Evolutionary conservation across 2,888 invertebrate species (phyloP).

Genomic region (Arrhopalites spinosus): DNA sequence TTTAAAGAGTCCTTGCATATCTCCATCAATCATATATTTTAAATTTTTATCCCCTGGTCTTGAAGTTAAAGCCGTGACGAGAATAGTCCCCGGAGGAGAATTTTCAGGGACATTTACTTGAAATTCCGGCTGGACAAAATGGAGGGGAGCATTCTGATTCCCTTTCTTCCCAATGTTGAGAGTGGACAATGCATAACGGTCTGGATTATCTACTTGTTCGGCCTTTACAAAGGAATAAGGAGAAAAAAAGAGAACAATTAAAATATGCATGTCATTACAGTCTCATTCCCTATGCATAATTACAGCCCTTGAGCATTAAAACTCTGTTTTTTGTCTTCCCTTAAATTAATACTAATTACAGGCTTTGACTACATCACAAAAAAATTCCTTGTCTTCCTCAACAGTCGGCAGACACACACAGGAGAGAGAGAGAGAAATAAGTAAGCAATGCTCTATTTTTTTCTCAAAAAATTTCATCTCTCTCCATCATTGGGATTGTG

Average conservation of each 20-base stretch:
- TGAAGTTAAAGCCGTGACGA: constrained; percentile 72
- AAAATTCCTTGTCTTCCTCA: neutral
- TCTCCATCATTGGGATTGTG: too few species aligned
- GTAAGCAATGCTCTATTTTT: too few species aligned
- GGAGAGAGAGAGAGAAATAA: too few species aligned
- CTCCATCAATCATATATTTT: constrained; percentile 50
- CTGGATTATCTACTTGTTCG: constrained; percentile 81
- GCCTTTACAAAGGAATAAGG: too few species aligned
- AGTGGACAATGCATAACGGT: constrained; percentile 84
- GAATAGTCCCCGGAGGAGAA: constrained; percentile 72
- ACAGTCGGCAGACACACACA: neutral
- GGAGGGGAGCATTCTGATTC: constrained; percentile 64
- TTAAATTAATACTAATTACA: neutral
- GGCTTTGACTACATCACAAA: neutral
- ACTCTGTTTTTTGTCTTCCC: too few species aligned
- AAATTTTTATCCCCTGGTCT: constrained; percentile 64
- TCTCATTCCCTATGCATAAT: too few species aligned
- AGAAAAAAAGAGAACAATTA: too few species aligned
- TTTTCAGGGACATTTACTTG: constrained; percentile 76
- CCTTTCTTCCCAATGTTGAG: constrained; percentile 70
- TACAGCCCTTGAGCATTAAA: too few species aligned
- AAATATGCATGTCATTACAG: too few species aligned
- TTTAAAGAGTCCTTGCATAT: constrained; percentile 47
- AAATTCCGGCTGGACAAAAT: constrained; percentile 75
- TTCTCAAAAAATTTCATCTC: too few species aligned